phyloP scores from a whole-genome alignment of 2,797 vertebrate species.

The Sebastes trivittatus region DNA sequence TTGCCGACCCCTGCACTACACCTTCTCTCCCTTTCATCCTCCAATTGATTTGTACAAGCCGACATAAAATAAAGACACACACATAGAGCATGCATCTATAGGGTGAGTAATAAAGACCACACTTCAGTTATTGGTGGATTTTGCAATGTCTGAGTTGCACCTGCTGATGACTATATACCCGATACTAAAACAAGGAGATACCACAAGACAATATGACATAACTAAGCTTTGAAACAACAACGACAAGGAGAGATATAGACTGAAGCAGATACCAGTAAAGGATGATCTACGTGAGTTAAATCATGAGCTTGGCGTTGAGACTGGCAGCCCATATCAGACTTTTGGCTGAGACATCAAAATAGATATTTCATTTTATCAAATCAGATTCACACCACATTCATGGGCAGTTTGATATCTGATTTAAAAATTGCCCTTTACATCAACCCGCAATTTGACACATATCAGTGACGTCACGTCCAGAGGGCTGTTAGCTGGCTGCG shows the following conservation, averaged over 20 bases:
- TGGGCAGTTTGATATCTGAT: slow-evolving; percentile 13
- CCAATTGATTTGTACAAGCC: slow-evolving; percentile 1
- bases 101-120: background rate
- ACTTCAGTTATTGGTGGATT: background rate
- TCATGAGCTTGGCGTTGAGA: background rate
- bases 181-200: background rate
- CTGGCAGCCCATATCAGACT: slow-evolving; percentile 22
- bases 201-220: background rate
- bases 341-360: slow-evolving; percentile 13
- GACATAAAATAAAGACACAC: background rate
- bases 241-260: background rate
- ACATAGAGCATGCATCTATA: background rate
- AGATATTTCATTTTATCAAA: slow-evolving; percentile 51
- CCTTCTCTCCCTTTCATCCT: background rate
- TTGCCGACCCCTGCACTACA: background rate
- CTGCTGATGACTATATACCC: background rate
- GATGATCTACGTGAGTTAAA: slow-evolving; percentile 2
- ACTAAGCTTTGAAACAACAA: slow-evolving; percentile 9
- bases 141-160: background rate
- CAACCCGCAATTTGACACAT: slow-evolving; percentile 31
- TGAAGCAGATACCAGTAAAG: slow-evolving; percentile 8
- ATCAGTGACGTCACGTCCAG: slow-evolving; percentile 37
- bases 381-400: slow-evolving; percentile 30
- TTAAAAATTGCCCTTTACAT: slow-evolving; percentile 28
- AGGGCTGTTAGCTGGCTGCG: slow-evolving; percentile 12